Base-by-base conservation (phyloP, 2,113 vertebrate genomes). In the Pongo pygmaeus region DNA sequence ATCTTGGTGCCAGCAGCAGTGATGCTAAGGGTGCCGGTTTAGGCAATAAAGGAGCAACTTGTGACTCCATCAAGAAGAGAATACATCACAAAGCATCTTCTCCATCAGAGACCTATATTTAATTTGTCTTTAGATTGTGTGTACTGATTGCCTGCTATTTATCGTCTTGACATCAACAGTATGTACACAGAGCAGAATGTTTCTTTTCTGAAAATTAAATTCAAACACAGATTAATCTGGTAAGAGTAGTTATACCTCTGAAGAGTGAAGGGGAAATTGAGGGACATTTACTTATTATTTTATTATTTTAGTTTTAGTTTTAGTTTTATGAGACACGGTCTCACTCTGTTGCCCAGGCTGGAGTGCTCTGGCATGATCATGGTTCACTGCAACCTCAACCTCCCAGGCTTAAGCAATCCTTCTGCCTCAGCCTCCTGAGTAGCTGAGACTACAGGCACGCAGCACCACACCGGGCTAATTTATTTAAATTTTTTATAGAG, bases 41-140 rank as follows among this genome's bases (percentile, higher is more conserved):
- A 38, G 86, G 86, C 84, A 74, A 96, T 72, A 93, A 92, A 97
- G 84, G 32, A 77, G 27, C 43, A 83, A 40, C 30, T 61, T 67
- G 86, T 40, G 50, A 94, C 46, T 84, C 67, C 11, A n/a, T 48
- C 70, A 52, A 40, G 64, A 94, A 67, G 12, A 91, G 16, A 48
- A 27, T 4, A 10, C 20, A 35, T 17, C 1, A 25, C 27, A 64
- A 57, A 20, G 14, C 30, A 67, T 14, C 84, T 87, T 93, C 88
- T 85, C 35, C 38, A n/a, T 57, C 75, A 80, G 40, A 84, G 55
- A 84, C 46, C 12, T 14, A 6, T 17, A 16, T 55, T 75, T 38
- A 23, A 32, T 78, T 17, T 50, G 50, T 27, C 22, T 55, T 72
- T 57, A 83, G 79, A 46, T 80, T 50, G 11, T 52, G 38, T 84